Percentiles rank a stretch among this genome's conserved stretches.
phyloP scores from a whole-genome alignment of 2,888 invertebrate genomes.

The Leptopterna dolabrata region DNA sequence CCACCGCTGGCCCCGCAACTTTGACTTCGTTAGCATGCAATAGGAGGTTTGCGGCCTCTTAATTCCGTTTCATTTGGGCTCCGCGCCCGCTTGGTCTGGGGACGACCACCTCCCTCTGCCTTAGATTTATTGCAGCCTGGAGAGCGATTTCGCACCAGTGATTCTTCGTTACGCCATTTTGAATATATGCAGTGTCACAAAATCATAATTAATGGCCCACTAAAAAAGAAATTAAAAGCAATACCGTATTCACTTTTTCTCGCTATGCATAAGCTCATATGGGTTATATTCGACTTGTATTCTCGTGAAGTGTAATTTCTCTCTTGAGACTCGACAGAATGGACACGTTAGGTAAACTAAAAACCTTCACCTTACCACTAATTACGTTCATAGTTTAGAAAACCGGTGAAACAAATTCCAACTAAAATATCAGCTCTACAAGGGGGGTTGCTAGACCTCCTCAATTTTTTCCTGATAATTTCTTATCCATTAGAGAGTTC shows the following conservation, averaged over 20 bases:
- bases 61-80: slow-evolving; percentile 23
- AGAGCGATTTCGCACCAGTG: slow-evolving; percentile 22
- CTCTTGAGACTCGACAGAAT: not conserved
- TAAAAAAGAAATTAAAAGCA: slow-evolving; percentile 10
- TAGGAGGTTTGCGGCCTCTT: slow-evolving; percentile 8
- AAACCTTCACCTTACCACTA: too few relatives aligned
- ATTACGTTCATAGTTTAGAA: too few relatives aligned
- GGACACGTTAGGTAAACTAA: too few relatives aligned
- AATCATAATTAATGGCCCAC: not conserved
- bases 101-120: not conserved
- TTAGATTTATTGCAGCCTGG: slow-evolving; percentile 12
- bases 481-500: too few relatives aligned
- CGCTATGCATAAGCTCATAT: not conserved
- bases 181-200: not conserved
- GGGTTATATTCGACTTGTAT: not conserved
- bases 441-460: too few relatives aligned
- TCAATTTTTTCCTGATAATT: too few relatives aligned
- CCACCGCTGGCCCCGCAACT: not conserved
- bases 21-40: slow-evolving; percentile 21
- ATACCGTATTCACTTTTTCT: not conserved
- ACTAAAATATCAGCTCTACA: too few relatives aligned
- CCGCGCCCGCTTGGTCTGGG: not conserved
- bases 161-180: slow-evolving; percentile 5
- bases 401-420: too few relatives aligned
- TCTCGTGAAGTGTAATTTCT: not conserved